Evolutionary conservation across 2,888 invertebrate species (phyloP).

Genomic region (Apotomis betuletana): DNA sequence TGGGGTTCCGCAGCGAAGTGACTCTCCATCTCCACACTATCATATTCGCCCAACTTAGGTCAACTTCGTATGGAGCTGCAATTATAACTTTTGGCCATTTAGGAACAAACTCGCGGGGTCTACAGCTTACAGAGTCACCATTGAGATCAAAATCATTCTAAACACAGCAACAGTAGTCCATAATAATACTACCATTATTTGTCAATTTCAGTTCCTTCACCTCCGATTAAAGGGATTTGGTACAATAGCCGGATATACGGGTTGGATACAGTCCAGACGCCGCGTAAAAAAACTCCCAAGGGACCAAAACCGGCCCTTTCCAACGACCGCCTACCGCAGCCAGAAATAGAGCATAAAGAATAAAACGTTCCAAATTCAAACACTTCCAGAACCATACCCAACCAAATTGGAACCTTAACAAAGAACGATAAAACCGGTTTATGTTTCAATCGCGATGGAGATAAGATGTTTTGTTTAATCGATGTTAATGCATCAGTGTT

Average conservation of each 20-base stretch:
- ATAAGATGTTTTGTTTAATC: constrained; percentile 4
- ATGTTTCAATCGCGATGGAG: neutral
- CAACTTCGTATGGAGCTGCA: too few species aligned
- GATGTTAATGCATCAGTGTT: constrained; percentile 57
- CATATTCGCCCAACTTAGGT: too few species aligned
- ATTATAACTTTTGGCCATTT: too few species aligned
- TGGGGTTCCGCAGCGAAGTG: too few species aligned
- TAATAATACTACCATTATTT: constrained; percentile 26
- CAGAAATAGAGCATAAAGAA: constrained; percentile 74
- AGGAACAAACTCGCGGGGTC: too few species aligned
- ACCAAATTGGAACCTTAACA: neutral
- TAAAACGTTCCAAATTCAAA: constrained; percentile 30
- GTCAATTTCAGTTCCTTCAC: constrained; percentile 34
- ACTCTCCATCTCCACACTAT: too few species aligned
- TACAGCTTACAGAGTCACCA: too few species aligned
- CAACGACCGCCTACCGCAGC: constrained; percentile 82
- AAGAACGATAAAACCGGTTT: neutral
- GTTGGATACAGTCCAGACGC: constrained; percentile 72
- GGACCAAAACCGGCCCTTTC: constrained; percentile 71
- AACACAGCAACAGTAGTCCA: constrained; percentile 10
- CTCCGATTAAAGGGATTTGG: constrained; percentile 55
- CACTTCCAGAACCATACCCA: constrained; percentile 28
- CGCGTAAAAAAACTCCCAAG: constrained; percentile 69
- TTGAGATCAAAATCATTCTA: neutral
- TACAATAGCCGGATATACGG: constrained; percentile 80